Percentiles rank a stretch among this genome's conserved stretches.
Conservation (phyloP, 2,797 vertebrate genomes). For the Macropodus opercularis region DNA sequence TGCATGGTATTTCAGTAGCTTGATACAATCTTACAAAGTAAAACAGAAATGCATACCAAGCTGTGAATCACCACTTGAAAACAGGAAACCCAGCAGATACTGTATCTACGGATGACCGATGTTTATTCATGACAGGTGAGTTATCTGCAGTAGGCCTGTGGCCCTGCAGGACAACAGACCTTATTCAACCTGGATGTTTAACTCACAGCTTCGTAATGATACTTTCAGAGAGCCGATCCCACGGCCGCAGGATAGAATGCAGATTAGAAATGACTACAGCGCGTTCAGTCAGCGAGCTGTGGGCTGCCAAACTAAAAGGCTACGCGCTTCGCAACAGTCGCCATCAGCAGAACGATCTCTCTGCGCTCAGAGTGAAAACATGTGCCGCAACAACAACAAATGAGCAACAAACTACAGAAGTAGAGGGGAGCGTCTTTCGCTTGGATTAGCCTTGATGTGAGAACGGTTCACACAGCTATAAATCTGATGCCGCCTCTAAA, state of each 20-base stretch:
- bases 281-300: slow-evolving; percentile 27
- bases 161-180: slow-evolving; percentile 38
- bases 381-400: background rate
- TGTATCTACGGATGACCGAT: slow-evolving; percentile 29
- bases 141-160: slow-evolving; percentile 20
- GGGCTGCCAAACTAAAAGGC: slow-evolving; percentile 39
- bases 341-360: slow-evolving; percentile 14
- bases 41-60: slow-evolving; percentile 53
- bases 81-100: slow-evolving; percentile 40
- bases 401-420: slow-evolving; percentile 8
- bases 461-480: slow-evolving; percentile 49
- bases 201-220: slow-evolving; percentile 44
- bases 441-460: slow-evolving; percentile 56
- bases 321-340: slow-evolving; percentile 27
- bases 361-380: slow-evolving; percentile 23
- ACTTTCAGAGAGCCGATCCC: slow-evolving; percentile 45
- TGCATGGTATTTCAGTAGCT: slow-evolving; percentile 28
- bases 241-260: slow-evolving; percentile 41
- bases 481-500: slow-evolving; percentile 62
- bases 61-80: slow-evolving; percentile 51
- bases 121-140: slow-evolving; percentile 72
- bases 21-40: slow-evolving; percentile 38
- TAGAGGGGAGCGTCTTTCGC: slow-evolving; percentile 12
- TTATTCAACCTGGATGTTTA: slow-evolving; percentile 50
- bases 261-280: slow-evolving; percentile 30